Percentiles rank a stretch among this genome's conserved stretches.
Evolutionary conservation across 2,797 vertebrate genomes (phyloP).

Genomic region (Astyanax mexicanus): DNA sequence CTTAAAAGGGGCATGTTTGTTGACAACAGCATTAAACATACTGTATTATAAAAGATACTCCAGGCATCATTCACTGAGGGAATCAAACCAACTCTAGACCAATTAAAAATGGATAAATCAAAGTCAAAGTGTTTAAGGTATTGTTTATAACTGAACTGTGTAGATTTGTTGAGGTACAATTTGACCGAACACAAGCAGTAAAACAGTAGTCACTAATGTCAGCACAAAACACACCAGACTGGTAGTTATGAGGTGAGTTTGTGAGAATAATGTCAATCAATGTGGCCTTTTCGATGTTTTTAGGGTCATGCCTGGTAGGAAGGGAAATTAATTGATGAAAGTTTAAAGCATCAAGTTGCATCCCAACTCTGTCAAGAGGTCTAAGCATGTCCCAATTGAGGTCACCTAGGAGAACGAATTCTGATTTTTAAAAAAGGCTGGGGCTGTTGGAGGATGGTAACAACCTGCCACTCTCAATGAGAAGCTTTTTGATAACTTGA

Average conservation of each 20-base stretch:
- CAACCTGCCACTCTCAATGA: neutral
- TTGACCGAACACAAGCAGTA: neutral
- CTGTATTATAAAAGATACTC: too few species aligned
- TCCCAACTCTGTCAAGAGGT: too few species aligned
- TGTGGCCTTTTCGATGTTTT: neutral
- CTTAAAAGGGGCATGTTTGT: neutral
- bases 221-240: neutral
- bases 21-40: neutral
- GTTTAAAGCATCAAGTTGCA: too few species aligned
- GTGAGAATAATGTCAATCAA: neutral
- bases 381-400: too few species aligned
- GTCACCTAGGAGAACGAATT: too few species aligned
- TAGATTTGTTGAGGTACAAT: neutral
- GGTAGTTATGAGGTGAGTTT: neutral
- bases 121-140: neutral
- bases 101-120: neutral
- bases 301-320: neutral
- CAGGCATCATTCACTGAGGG: neutral
- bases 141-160: neutral
- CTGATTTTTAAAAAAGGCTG: too few species aligned
- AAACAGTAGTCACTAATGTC: neutral
- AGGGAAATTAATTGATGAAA: too few species aligned
- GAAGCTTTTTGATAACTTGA: neutral
- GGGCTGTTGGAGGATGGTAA: neutral
- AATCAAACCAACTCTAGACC: neutral